Base-by-base conservation (phyloP, 1,140 invertebrate genomes). In the Frieseomelitta varia region DNA sequence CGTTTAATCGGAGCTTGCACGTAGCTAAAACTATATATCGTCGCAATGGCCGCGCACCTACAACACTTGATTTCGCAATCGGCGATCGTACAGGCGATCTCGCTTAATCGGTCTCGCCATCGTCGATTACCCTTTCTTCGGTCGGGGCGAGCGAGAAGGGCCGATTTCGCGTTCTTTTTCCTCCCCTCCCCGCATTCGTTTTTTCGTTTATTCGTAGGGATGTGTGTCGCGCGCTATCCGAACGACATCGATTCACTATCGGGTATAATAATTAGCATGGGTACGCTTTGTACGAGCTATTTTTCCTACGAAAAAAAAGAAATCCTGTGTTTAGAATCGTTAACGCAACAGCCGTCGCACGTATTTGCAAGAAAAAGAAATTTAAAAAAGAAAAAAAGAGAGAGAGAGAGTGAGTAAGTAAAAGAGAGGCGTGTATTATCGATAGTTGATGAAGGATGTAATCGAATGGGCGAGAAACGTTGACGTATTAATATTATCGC, bases 251-350 rank as follows among this genome's bases (percentile, higher is more conserved):
- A 39, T 85, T 27, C 39, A 75, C 24, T n/a, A 12, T 81, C 61
- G 81, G 74, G 53, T 77, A 68, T 79, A 67, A 65, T 14, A 51
- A 67, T 78, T 73, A 79, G 68, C 67, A 79, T 56, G 68, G 51
- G 77, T 65, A 73, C 51, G 82, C 82, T 79, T 84, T 84, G 61
- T 80, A 79, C 83, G 69, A 84, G 83, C 69, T 84, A 80, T 84
- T 79, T 79, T 74, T 80, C 83, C 83, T 73, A 84, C 69, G 68
- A 8, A 79, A 39, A 74, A 8, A 79, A 39, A 74, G 58, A 39
- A 47, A 80, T 80, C 78, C 81, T 86, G 68, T 69, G 85, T 85
- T 85, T 85, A 68, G 65, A 75, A 27, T 75, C 71, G 79, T 79
- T 74, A 61, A 63, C 76, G 72, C 56, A 63, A 75, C 34, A 84